Evolutionary conservation across 1,140 invertebrate genomes (phyloP).

Genomic region (Babylonia areolata): DNA sequence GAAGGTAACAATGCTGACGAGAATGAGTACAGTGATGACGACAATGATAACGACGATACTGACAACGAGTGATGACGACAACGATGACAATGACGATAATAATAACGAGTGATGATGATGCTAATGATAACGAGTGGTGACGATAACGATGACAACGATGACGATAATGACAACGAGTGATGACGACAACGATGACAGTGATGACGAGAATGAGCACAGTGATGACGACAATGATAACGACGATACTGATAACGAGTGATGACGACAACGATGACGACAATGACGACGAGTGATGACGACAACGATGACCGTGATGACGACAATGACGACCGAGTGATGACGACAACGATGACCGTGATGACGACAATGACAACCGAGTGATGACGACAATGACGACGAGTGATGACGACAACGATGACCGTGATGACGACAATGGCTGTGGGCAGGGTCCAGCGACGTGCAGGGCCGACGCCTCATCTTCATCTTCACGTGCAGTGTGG

Average conservation of each 20-base stretch:
- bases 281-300: not conserved
- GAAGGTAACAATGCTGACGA: too few relatives aligned
- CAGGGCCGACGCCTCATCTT: slow-evolving; percentile 62
- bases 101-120: not conserved
- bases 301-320: not conserved
- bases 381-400: not conserved
- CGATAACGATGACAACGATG: not conserved
- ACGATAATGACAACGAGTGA: not conserved
- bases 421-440: not conserved
- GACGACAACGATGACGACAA: not conserved
- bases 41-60: too few relatives aligned
- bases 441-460: slow-evolving; percentile 66
- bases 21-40: too few relatives aligned
- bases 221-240: not conserved
- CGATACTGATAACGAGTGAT: not conserved
- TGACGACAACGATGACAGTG: not conserved
- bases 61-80: too few relatives aligned
- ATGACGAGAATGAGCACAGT: too few relatives aligned
- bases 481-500: slow-evolving; percentile 61
- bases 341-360: slow-evolving; percentile 1
- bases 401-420: not conserved
- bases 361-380: not conserved
- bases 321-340: not conserved
- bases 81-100: too few relatives aligned
- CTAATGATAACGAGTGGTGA: not conserved